Base-by-base conservation (phyloP, 2,797 vertebrate genomes). In the Neopelma chrysocephalum region DNA sequence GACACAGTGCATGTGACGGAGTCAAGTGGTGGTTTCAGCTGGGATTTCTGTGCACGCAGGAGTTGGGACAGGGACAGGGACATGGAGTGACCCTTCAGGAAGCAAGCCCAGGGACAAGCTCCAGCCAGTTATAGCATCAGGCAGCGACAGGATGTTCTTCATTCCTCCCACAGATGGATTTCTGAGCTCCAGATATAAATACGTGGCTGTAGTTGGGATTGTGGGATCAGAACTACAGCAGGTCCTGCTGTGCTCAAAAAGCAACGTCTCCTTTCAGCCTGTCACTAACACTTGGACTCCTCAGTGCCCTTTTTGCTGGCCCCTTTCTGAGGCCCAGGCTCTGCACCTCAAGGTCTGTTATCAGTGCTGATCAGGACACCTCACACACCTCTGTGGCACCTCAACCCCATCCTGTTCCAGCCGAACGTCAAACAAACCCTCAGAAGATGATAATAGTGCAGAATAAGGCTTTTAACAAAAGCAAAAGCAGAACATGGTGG, bases 371-470 rank as follows among this genome's bases (percentile, higher is more conserved):
- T 11, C 43, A 43, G 72, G 72, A 78, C 42, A 54, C 18, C 53
- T 27, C 1, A 54, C 40, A 8, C 34, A 6, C 2, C 23, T 27
- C 45, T 10, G 34, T 2, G 2, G 9, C 79, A 75, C 27, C 34
- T 53, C 6, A 3, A 45, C 79, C 62, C 0, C 5, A 19, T 73
- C 72, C 72, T 58, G 64, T 47, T 83, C 72, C 13, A 11, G 47
- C 0, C 38, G 45, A 76, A 38, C 4, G 4, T 45, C 60, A 58
- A 38, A 34, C 29, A 31, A 66, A 54, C 56, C 38, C 17, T 32
- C 12, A 8, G 58, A 5, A 0, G 51, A 22, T 1, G 6, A 45
- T 0, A 0, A 11, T 0, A 29, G n/a, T 2, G 40, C 31, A 83
- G 36, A 51, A 26, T 3, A 48, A 81, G 25, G 62, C 23, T 79